Percentiles rank a stretch among this genome's conserved stretches.
phyloP scores from a whole-genome alignment of 2,888 invertebrate genomes.

The Cybosia mesomella region DNA sequence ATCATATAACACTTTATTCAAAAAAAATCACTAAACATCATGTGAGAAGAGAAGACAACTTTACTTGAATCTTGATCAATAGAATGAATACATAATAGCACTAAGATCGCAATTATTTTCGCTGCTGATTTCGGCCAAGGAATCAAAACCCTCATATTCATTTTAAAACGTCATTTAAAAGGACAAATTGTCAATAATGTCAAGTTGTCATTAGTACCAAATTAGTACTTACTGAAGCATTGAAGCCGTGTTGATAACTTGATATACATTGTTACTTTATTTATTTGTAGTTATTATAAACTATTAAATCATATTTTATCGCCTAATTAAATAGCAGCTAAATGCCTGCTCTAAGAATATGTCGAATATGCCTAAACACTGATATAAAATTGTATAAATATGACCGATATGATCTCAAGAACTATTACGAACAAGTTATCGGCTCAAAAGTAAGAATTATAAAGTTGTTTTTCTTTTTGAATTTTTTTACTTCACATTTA shows the following conservation, averaged over 20 bases:
- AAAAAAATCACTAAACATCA: too few species aligned
- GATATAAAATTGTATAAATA: constrained; percentile 63
- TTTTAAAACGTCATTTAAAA: too few species aligned
- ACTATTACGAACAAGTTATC: constrained; percentile 66
- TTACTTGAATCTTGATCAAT: too few species aligned
- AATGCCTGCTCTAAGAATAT: constrained; percentile 63
- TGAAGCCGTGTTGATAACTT: background rate
- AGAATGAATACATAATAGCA: too few species aligned
- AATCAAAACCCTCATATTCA: too few species aligned
- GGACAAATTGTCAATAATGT: too few species aligned
- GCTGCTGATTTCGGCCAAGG: too few species aligned
- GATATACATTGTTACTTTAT: background rate
- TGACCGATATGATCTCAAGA: constrained; percentile 60
- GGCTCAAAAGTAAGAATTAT: constrained; percentile 61
- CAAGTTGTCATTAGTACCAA: background rate
- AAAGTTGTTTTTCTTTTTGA: background rate
- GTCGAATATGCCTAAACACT: constrained; percentile 65
- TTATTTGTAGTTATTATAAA: background rate
- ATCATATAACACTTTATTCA: too few species aligned
- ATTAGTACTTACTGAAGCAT: background rate
- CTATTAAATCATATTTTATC: background rate
- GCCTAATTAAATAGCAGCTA: background rate
- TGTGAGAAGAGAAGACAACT: too few species aligned
- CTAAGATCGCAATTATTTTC: too few species aligned
- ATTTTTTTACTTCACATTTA: background rate